Evolutionary conservation across 2,888 invertebrate genomes (phyloP).

Genomic region (Omphaloscelis lunosa): DNA sequence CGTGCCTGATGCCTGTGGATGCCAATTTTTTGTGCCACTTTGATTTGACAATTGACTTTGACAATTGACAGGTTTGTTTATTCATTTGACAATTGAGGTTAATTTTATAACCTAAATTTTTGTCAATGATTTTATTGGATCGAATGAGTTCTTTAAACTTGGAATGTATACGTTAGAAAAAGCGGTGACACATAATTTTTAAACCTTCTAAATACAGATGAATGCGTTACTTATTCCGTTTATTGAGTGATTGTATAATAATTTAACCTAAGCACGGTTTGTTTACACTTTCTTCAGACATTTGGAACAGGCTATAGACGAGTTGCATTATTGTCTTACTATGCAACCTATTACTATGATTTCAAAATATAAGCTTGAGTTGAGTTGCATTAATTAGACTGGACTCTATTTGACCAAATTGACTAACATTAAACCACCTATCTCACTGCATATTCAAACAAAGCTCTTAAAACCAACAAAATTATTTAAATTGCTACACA

Average conservation of each 20-base stretch:
- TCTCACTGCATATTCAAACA: background rate
- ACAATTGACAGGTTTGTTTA: too few species aligned
- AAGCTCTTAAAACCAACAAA: background rate
- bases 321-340: too few species aligned
- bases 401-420: background rate
- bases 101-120: too few species aligned
- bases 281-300: background rate
- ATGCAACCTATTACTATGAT: background rate
- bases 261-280: background rate
- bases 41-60: too few species aligned
- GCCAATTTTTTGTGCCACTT: too few species aligned
- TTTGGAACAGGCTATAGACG: background rate
- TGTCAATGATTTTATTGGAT: too few species aligned
- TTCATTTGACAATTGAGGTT: too few species aligned
- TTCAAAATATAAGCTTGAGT: background rate
- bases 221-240: background rate
- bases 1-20: too few species aligned
- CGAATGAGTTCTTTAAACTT: too few species aligned
- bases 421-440: background rate
- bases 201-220: background rate
- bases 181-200: background rate
- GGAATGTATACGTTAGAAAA: too few species aligned
- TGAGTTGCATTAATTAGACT: background rate
- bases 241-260: too few species aligned
- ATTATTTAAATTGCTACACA: conserved; percentile 18